phyloP scores from a whole-genome alignment of 2,113 vertebrate genomes.

The Oriolus oriolus region DNA sequence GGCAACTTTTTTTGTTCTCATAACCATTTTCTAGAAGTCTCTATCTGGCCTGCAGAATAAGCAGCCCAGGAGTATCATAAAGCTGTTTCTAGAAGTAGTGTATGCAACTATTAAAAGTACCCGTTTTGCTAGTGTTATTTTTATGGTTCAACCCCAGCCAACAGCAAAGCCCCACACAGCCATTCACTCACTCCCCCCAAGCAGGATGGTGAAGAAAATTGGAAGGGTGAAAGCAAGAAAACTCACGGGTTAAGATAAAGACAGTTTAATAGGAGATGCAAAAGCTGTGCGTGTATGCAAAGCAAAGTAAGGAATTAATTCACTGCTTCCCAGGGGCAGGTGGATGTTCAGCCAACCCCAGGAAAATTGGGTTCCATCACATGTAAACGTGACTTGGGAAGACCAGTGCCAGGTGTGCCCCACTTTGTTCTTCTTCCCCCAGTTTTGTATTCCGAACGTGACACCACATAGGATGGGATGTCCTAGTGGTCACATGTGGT shows the following conservation, averaged over 20 bases:
- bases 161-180: not conserved
- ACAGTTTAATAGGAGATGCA: not conserved
- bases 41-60: not conserved
- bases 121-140: not conserved
- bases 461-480: not conserved
- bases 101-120: not conserved
- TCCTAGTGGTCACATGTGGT: not conserved
- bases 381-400: not conserved
- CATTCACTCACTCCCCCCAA: not conserved
- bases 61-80: not conserved
- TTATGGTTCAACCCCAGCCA: not conserved
- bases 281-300: not conserved
- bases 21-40: not conserved
- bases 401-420: not conserved
- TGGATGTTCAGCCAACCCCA: accelerated
- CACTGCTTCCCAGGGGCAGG: not conserved
- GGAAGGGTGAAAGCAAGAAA: not conserved
- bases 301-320: not conserved
- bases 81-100: not conserved
- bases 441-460: too few relatives aligned
- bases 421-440: not conserved
- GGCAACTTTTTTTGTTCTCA: not conserved
- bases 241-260: not conserved
- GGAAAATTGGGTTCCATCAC: not conserved
- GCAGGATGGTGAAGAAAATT: not conserved